These are phyloP conservation scores for Parasteatoda lunata DNA, from an alignment of 2,888 invertebrate species.

Conservation along the genomic window DNA sequence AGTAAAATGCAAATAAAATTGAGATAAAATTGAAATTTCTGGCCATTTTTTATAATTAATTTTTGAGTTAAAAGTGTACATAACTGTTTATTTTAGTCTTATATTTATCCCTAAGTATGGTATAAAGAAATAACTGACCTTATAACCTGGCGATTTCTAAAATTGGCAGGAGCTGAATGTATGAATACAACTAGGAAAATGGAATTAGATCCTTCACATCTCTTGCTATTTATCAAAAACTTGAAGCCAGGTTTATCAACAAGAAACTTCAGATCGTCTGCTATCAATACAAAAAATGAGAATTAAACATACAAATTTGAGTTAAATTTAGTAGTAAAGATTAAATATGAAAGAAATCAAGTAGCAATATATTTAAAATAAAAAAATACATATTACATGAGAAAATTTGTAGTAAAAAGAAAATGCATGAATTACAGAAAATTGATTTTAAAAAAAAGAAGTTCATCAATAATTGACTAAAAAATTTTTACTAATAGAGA, in stretches of 20 bases:
- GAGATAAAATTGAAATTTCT: no score
- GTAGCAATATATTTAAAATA: background rate
- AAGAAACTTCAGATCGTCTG: conserved; percentile 62
- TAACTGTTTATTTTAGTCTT: no score
- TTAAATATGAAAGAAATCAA: background rate
- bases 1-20: background rate
- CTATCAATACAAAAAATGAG: background rate
- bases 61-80: no score
- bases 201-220: conserved; percentile 50
- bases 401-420: no score
- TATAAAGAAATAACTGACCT: conserved; percentile 32
- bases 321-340: background rate
- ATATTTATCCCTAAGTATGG: no score
- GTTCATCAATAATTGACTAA: no score
- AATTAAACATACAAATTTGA: background rate
- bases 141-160: conserved; percentile 69
- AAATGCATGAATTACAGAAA: no score
- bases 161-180: conserved; percentile 70
- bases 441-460: no score
- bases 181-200: conserved; percentile 69
- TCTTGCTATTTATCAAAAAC: conserved; percentile 68
- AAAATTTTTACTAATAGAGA: no score
- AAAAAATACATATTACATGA: background rate
- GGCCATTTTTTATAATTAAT: no score
- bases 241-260: conserved; percentile 67